Percentiles rank a stretch among this genome's conserved stretches.
phyloP scores from a whole-genome alignment of 2,888 invertebrate species.

The Euclidia mi region DNA sequence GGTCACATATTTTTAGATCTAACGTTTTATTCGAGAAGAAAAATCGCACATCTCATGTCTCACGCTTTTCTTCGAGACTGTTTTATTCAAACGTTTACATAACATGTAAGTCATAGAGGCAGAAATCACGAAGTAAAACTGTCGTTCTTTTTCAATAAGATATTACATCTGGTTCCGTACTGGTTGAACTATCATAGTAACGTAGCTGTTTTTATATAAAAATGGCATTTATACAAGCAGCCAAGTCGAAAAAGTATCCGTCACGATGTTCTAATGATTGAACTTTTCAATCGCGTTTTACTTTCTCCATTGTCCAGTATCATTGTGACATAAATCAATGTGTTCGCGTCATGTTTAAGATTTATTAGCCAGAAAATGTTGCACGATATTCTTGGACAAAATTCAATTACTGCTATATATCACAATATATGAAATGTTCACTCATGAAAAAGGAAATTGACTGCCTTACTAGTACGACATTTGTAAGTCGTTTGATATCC shows the following conservation, averaged over 20 bases:
- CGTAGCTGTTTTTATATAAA: constrained; percentile 1
- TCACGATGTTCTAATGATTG: constrained; percentile 7
- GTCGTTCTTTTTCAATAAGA: neutral
- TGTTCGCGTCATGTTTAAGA: constrained; percentile 22
- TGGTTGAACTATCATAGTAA: constrained; percentile 4
- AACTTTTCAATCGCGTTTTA: constrained; percentile 13
- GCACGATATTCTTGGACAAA: neutral
- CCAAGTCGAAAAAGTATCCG: constrained; percentile 15
- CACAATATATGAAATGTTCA: neutral
- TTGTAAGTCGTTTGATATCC: neutral
- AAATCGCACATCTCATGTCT: too few species aligned
- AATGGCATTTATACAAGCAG: neutral
- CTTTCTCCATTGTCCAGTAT: constrained; percentile 24
- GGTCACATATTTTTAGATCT: neutral
- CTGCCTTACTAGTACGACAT: too few species aligned
- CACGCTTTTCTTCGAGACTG: too few species aligned
- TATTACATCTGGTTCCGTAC: neutral
- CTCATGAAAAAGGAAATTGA: neutral
- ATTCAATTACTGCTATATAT: neutral
- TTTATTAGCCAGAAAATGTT: constrained; percentile 34
- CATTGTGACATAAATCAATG: constrained; percentile 30
- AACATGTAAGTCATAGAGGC: neutral
- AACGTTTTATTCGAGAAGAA: too few species aligned
- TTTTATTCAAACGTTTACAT: too few species aligned
- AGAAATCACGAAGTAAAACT: neutral